These are phyloP conservation scores for Empidonax alnorum DNA, from an alignment of 2,113 vertebrate genomes.

Conservation along the genomic window DNA sequence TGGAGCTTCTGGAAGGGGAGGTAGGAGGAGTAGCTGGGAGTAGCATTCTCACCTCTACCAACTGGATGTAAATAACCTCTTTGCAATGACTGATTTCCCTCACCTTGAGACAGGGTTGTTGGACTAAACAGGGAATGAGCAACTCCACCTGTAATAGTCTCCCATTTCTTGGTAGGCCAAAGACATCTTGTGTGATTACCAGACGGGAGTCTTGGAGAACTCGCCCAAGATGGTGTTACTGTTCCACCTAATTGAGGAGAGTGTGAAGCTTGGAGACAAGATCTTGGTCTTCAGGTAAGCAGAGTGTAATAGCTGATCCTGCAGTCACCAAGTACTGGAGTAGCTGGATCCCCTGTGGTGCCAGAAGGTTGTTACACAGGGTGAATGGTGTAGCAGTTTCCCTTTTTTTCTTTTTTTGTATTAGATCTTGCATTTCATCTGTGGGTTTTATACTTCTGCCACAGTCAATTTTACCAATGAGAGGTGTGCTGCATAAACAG, in stretches of 20 bases:
- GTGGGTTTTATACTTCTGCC: neutral
- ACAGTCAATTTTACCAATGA: neutral
- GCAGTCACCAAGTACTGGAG: neutral
- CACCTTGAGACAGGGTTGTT: neutral
- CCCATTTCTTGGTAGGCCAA: conserved; percentile 83
- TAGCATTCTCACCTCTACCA: neutral
- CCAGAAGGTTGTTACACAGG: neutral
- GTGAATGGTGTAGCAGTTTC: neutral
- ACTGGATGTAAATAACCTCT: neutral
- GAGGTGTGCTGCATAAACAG: neutral
- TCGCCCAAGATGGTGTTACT: conserved; percentile 97
- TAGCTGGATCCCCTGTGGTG: neutral
- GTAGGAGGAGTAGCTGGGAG: neutral
- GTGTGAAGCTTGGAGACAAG: conserved; percentile 91
- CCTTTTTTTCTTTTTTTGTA: neutral
- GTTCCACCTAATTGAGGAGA: conserved; percentile 96
- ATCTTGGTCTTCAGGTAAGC: conserved; percentile 95
- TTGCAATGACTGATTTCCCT: neutral
- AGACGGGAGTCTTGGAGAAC: conserved; percentile 90
- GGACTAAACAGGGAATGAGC: neutral
- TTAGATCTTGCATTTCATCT: neutral
- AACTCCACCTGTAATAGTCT: conserved; percentile 29
- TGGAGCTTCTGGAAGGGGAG: neutral
- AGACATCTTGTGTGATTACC: conserved; percentile 91
- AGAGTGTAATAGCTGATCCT: neutral